phyloP scores from a whole-genome alignment of 2,797 vertebrate genomes.

The Halcyon badia region DNA sequence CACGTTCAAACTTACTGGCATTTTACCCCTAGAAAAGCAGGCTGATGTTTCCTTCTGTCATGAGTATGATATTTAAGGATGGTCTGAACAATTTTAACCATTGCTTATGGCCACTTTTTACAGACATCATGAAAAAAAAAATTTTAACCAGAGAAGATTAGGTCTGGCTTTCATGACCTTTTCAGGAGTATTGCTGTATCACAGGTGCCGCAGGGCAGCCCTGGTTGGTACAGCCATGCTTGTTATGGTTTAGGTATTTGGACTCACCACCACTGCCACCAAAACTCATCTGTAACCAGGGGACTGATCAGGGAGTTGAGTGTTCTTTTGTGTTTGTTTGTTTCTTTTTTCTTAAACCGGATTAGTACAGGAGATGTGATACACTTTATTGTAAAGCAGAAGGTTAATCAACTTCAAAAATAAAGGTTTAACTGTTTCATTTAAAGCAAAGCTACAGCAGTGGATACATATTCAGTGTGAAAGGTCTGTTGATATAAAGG shows the following conservation, averaged over 20 bases:
- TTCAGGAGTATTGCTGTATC: not conserved
- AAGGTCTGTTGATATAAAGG: not conserved
- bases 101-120: not conserved
- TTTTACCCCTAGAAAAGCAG: not conserved
- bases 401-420: constrained; percentile 27
- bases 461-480: not conserved
- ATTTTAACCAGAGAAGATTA: not conserved
- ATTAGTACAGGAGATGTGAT: not conserved
- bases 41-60: not conserved
- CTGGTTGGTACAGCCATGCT: not conserved
- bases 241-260: not conserved
- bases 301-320: not conserved
- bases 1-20: not conserved
- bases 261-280: not conserved
- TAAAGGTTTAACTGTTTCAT: not conserved
- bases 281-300: not conserved
- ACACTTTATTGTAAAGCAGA: not conserved
- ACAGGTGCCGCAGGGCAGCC: not conserved
- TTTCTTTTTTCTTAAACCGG: not conserved
- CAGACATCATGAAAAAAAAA: not conserved
- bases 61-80: not conserved
- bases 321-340: not conserved
- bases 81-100: not conserved
- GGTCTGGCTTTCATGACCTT: not conserved
- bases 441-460: not conserved